Evolutionary conservation across 2,113 vertebrate genomes (phyloP), one percentile per base, ranked within the genome.

Genomic region (Dromiciops gliroides): DNA sequence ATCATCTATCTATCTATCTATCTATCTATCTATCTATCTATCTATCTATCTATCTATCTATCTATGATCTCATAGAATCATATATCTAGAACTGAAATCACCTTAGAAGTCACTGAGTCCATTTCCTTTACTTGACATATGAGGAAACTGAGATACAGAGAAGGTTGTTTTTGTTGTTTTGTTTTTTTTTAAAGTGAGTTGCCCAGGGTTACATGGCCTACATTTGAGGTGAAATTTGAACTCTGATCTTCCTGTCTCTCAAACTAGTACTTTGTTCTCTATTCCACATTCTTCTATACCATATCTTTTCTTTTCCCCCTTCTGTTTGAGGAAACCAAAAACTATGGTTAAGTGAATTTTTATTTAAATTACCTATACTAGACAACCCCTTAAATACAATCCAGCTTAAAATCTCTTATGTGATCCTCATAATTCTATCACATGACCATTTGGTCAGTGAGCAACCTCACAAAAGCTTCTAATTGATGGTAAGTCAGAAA

Each of bases 81-180:
- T 44, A 48, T 47, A 14, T 90, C 93, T 96, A 9, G 31, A 95
- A 94, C 95, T 8, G 48, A 95, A 96, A 91, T 92, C 93, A 89
- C 89, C 92, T 93, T 49, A 92, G 88, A 89, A 47, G 14, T n/a
- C 24, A 53, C 31, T 26, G 60, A n/a, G n/a, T 28, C 50, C 28
- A 11, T 24, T 94, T 37, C 56, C 53, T 67, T 67, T 67, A 75
- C 67, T 83, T 83, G 67, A 44, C 37, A 44, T 22, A 83, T 22
- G 4, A n/a, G 6, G 4, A 75, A n/a, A 75, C 5, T 75, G 67
- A 44, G n/a, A 2, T 19, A 83, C 4, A 83, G 16, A 67, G 14
- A 37, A 3, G 3, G n/a, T n/a, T n/a, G n/a, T n/a, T n/a, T n/a
- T n/a, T n/a, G n/a, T n/a, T n/a, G n/a, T n/a, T n/a, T n/a, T 26